phyloP scores from a whole-genome alignment of 2,888 invertebrate species.

The Heliconius cydno region DNA sequence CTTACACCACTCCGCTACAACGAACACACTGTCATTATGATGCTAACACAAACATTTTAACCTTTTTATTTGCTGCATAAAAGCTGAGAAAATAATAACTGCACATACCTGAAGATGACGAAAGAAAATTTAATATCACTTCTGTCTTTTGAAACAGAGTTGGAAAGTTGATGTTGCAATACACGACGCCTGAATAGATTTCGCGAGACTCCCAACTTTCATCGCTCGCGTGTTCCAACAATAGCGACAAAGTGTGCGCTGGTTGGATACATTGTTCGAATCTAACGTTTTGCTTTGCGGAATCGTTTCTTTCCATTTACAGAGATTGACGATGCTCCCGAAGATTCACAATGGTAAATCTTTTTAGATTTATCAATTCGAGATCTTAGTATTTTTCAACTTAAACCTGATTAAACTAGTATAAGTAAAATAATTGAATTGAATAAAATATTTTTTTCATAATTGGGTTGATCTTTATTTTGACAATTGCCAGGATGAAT shows the following conservation, averaged over 20 bases:
- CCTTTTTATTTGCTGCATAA: not conserved
- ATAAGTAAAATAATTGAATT: too few relatives aligned
- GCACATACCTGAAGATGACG: slow-evolving; percentile 4
- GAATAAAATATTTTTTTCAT: too few relatives aligned
- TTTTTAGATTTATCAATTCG: slow-evolving; percentile 12
- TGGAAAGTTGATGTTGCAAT: slow-evolving; percentile 31
- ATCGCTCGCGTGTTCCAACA: slow-evolving; percentile 38
- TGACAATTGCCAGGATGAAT: not conserved
- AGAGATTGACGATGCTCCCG: slow-evolving; percentile 21
- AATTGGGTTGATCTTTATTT: not conserved
- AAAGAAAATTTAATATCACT: slow-evolving; percentile 23
- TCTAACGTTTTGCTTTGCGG: slow-evolving; percentile 30
- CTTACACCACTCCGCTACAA: too few relatives aligned
- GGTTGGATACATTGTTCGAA: slow-evolving; percentile 38
- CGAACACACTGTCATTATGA: too few relatives aligned
- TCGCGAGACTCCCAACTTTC: slow-evolving; percentile 37
- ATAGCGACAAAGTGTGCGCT: slow-evolving; percentile 35
- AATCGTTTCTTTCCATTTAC: slow-evolving; percentile 30
- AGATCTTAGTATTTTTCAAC: not conserved
- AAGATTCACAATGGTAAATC: not conserved
- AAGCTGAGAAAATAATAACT: slow-evolving; percentile 10
- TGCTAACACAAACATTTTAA: not conserved
- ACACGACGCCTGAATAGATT: slow-evolving; percentile 34
- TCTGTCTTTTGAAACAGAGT: slow-evolving; percentile 28
- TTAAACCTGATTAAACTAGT: not conserved